Evolutionary conservation across 2,888 invertebrate species (phyloP).

Genomic region (Notocelia uddmanniana): DNA sequence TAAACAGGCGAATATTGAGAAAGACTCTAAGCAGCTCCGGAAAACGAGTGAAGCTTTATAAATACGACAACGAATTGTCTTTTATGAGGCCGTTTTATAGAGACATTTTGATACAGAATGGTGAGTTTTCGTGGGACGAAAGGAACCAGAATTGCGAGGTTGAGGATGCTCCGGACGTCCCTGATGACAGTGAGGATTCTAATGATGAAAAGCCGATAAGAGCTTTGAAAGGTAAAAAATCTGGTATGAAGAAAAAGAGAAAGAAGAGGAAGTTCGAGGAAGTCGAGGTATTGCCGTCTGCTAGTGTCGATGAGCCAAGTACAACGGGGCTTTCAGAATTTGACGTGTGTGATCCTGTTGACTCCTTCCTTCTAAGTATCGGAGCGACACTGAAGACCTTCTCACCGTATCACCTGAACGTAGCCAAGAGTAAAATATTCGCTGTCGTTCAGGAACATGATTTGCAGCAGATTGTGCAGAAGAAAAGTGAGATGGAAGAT

Average conservation of each 20-base stretch:
- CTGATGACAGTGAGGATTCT: slow-evolving; percentile 21
- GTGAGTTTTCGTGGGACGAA: slow-evolving; percentile 42
- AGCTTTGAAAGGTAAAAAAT: slow-evolving; percentile 30
- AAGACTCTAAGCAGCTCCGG: slow-evolving; percentile 44
- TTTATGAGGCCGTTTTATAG: slow-evolving; percentile 75
- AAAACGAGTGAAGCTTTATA: slow-evolving; percentile 64
- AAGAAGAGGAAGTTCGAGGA: slow-evolving; percentile 43
- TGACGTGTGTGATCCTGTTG: slow-evolving; percentile 40
- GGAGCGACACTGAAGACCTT: slow-evolving; percentile 76
- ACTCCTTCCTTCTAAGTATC: slow-evolving; percentile 50
- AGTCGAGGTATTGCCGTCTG: slow-evolving; percentile 25
- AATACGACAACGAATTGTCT: slow-evolving; percentile 70
- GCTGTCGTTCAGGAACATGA: slow-evolving; percentile 79
- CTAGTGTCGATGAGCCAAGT: slow-evolving; percentile 24
- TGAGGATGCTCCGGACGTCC: slow-evolving; percentile 29
- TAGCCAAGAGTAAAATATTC: slow-evolving; percentile 81
- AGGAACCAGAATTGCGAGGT: slow-evolving; percentile 30
- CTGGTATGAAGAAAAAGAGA: slow-evolving; percentile 38
- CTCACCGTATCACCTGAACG: slow-evolving; percentile 76
- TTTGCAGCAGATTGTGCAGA: slow-evolving; percentile 77
- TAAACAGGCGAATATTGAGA: slow-evolving; percentile 71
- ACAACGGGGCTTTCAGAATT: slow-evolving; percentile 34
- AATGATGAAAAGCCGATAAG: slow-evolving; percentile 37
- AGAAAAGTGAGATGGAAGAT: slow-evolving; percentile 49
- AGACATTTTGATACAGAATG: slow-evolving; percentile 55